Evolutionary conservation across 2,113 vertebrate genomes (phyloP), one percentile per base, ranked within the genome.

Genomic region (Myotis davidii): DNA sequence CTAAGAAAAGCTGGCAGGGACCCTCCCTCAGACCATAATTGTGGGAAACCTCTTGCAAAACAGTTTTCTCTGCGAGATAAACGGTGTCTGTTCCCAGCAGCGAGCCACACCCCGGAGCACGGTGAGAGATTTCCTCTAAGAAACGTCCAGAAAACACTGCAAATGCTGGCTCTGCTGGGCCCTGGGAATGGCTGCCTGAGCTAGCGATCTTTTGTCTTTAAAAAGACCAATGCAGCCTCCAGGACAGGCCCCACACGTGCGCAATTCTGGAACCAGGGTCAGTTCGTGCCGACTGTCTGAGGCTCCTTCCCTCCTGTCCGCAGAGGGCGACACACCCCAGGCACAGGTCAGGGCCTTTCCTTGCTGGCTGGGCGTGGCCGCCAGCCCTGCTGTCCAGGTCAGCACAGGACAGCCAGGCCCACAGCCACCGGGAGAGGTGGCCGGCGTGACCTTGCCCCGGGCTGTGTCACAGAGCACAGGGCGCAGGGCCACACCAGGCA

Each of bases 11-110:
- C 97, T 97, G 97, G 97, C 97, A 97, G 96, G 95, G 97, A 97
- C 97, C 97, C 94, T 97, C 96, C 92, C 97, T 97, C 92, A 76
- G 79, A 95, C 97, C 96, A 94, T 90, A 95, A 96, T 95, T 96
- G 97, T 98, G 97, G 97, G 98, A 98, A 97, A 96, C 85, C 95
- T 98, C 97, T 96, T 97, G 84, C 97, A 97, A 98, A 98, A 98
- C 97, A 97, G 82, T 96, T 96, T 97, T 95, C 90, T 85, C 84
- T 91, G 92, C 76, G 92, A 96, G 95, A 97, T 94, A 96, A 96
- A 96, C 90, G 65, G 65, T 97, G 92, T 95, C 95, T 94, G 87
- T 97, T 96, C 96, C 96, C 97, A 97, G 94, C 86, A 96, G 85
- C 65, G 78, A 9, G 81, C 96, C 96, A 90, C 94, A 76, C 97